phyloP scores from a whole-genome alignment of 2,888 invertebrate species.

The Athripsodes cinereus region DNA sequence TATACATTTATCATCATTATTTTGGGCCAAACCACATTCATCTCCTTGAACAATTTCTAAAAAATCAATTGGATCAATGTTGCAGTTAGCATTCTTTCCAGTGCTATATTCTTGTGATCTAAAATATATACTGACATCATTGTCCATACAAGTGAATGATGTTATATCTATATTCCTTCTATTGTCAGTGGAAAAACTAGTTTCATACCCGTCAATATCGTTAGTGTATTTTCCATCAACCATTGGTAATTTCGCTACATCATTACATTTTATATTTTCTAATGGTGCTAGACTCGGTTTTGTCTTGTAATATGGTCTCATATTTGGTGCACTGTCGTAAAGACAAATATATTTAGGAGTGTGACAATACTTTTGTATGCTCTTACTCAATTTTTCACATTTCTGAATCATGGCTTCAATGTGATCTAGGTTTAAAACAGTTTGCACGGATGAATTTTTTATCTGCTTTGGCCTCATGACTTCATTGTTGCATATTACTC shows the following conservation, averaged over 20 bases:
- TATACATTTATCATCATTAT: no score
- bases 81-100: no score
- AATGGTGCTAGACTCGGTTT: no score
- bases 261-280: no score
- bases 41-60: background rate
- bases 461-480: background rate
- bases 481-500: background rate
- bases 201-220: background rate
- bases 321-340: background rate
- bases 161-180: no score
- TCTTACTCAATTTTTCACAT: background rate
- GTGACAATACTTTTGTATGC: background rate
- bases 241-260: no score
- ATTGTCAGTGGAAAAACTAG: background rate
- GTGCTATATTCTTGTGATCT: no score
- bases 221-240: no score
- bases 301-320: background rate
- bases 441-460: conserved; percentile 9
- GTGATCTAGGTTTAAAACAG: background rate
- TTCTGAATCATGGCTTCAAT: background rate
- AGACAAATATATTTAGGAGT: background rate
- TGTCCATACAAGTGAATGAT: no score
- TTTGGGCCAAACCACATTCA: no score
- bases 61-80: background rate
- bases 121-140: no score